Conservation (phyloP, 2,797 vertebrate genomes). For the Rallus crepitans region DNA sequence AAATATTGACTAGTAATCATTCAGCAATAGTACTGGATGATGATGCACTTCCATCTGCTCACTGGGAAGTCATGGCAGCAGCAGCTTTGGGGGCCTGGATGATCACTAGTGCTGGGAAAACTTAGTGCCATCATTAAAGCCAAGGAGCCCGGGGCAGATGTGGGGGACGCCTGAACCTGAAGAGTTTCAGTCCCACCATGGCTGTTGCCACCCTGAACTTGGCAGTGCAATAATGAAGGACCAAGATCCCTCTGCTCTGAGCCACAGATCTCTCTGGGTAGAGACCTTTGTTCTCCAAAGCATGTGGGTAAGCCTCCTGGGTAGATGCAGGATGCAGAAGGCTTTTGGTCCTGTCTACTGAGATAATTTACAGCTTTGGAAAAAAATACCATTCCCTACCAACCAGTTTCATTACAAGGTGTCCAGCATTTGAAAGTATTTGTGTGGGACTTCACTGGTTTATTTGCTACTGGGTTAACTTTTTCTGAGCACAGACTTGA, state of each 20-base stretch:
- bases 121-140: not conserved
- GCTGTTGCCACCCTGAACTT: not conserved
- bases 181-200: not conserved
- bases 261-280: not conserved
- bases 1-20: not conserved
- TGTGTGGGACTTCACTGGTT: not conserved
- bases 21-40: not conserved
- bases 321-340: rapidly evolving
- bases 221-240: not conserved
- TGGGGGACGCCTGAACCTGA: not conserved
- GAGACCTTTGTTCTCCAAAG: not conserved
- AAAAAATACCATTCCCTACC: not conserved
- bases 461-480: not conserved
- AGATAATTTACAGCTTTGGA: not conserved
- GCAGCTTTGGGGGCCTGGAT: not conserved
- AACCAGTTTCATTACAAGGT: not conserved
- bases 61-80: not conserved
- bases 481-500: not conserved
- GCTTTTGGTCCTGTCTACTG: not conserved
- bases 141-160: rapidly evolving
- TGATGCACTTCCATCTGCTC: not conserved
- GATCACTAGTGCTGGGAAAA: not conserved
- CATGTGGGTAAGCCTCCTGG: rapidly evolving
- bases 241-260: not conserved
- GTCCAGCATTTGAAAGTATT: not conserved